Conservation (phyloP, 2,888 invertebrate genomes). For the Galerucella nymphaeae region DNA sequence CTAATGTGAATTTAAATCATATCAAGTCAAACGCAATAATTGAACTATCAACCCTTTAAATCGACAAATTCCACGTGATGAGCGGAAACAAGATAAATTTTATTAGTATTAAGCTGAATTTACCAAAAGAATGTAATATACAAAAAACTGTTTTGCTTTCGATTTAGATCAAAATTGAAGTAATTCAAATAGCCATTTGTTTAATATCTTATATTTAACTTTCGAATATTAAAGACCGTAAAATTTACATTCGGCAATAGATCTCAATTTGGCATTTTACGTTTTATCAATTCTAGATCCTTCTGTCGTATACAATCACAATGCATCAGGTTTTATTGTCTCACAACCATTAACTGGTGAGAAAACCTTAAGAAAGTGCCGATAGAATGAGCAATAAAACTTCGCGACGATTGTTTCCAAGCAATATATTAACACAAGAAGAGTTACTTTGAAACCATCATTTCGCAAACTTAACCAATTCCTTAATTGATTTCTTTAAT, state of each 20-base stretch:
- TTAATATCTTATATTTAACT: background rate
- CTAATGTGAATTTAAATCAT: slow-evolving; percentile 31
- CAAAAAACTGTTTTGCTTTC: no score
- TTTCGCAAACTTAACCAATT: slow-evolving; percentile 46
- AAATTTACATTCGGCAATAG: slow-evolving; percentile 59
- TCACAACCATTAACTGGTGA: slow-evolving; percentile 64
- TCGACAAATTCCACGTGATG: slow-evolving; percentile 22
- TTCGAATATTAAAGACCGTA: slow-evolving; percentile 36
- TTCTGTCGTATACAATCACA: slow-evolving; percentile 64
- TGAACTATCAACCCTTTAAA: slow-evolving; percentile 33
- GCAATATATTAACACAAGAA: slow-evolving; percentile 61
- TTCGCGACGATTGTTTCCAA: slow-evolving; percentile 63
- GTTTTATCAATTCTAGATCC: slow-evolving; percentile 61
- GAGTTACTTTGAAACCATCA: slow-evolving; percentile 59
- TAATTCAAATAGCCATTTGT: no score
- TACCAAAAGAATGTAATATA: no score
- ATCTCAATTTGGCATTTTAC: slow-evolving; percentile 60
- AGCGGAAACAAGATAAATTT: slow-evolving; percentile 22
- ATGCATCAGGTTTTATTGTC: slow-evolving; percentile 67
- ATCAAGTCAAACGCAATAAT: slow-evolving; percentile 30
- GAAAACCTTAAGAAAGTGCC: slow-evolving; percentile 66
- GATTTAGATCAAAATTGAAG: no score
- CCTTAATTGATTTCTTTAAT: slow-evolving; percentile 49
- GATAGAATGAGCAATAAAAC: slow-evolving; percentile 66
- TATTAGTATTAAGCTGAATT: background rate